Evolutionary conservation across 2,888 invertebrate genomes (phyloP), one percentile per base, ranked within the genome.

Genomic region (Pristionchus japonicus): DNA sequence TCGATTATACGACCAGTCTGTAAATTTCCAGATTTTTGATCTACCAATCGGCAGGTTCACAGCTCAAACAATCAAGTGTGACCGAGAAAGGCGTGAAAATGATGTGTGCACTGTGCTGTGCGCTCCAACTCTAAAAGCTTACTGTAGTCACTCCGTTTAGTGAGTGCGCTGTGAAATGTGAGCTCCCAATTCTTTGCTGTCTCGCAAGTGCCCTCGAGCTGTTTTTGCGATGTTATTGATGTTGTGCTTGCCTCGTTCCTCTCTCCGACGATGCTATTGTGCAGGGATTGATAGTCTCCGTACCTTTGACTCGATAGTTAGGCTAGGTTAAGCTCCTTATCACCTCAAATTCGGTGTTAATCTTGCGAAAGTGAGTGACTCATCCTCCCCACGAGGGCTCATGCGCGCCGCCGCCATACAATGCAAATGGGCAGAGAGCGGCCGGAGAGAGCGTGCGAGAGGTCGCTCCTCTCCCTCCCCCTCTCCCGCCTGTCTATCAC

Each of bases 331-430:
- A 57, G 3, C 57, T 3, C n/a, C 23, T 9, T 57, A n/a, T 57
- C 20, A 57, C 57, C n/a, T 57, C 23, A 20, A 67, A 67, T 15
- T 70, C 23, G 37, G 13, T 23, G 43, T 47, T 47, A n/a, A 15
- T 77, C 77, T 77, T 77, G 77, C 77, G 77, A 77, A 77, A 77
- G n/a, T n/a, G n/a, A 7, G n/a, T 77, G 77, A 77, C 77, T 77
- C 77, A 77, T 27, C 43, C 47, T 17, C 11, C n/a, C n/a, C n/a
- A n/a, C n/a, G n/a, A n/a, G n/a, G n/a, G n/a, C n/a, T n/a, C n/a
- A n/a, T n/a, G n/a, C n/a, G n/a, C n/a, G n/a, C n/a, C n/a, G n/a
- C n/a, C n/a, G n/a, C n/a, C n/a, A n/a, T n/a, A n/a, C n/a, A n/a
- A n/a, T n/a, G n/a, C n/a, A n/a, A n/a, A n/a, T n/a, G n/a, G n/a